A percentile compares a stretch with the other conserved stretches of the same genome.
Conservation (phyloP, 2,797 vertebrate species). For the Neosilurus hyrtlii region DNA sequence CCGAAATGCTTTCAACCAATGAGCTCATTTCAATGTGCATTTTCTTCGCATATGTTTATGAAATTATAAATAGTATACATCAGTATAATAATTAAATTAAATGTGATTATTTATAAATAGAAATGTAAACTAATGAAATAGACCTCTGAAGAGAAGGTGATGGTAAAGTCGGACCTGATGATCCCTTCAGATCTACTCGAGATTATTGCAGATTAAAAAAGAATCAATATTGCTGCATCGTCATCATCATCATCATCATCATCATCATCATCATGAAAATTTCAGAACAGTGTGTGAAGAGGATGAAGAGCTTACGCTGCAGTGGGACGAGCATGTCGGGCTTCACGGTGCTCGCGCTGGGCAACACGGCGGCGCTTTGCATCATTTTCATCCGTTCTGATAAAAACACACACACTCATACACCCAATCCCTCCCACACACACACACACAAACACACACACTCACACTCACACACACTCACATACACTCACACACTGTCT, state of each 20-base stretch:
- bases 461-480: not conserved
- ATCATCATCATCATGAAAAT: slow-evolving; percentile 14
- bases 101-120: not conserved
- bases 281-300: slow-evolving; percentile 2
- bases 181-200: not conserved
- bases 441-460: slow-evolving; percentile 45
- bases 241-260: slow-evolving; percentile 31
- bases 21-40: not conserved
- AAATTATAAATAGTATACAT: not conserved
- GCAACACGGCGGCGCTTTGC: slow-evolving; percentile 92
- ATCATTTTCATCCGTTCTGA: slow-evolving; percentile 84
- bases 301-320: slow-evolving; percentile 86
- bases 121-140: not conserved
- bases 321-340: slow-evolving; percentile 96
- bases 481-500: not conserved
- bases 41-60: too few species aligned
- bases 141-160: not conserved
- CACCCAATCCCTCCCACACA: slow-evolving; percentile 48
- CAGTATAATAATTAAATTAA: not conserved
- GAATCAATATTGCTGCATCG: not conserved
- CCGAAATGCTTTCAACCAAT: not conserved
- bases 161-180: not conserved
- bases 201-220: not conserved
- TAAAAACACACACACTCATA: slow-evolving; percentile 61
- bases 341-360: slow-evolving; percentile 91